Base-by-base conservation (phyloP, 1,140 invertebrate genomes). In the Pomphorhynchus laevis region DNA sequence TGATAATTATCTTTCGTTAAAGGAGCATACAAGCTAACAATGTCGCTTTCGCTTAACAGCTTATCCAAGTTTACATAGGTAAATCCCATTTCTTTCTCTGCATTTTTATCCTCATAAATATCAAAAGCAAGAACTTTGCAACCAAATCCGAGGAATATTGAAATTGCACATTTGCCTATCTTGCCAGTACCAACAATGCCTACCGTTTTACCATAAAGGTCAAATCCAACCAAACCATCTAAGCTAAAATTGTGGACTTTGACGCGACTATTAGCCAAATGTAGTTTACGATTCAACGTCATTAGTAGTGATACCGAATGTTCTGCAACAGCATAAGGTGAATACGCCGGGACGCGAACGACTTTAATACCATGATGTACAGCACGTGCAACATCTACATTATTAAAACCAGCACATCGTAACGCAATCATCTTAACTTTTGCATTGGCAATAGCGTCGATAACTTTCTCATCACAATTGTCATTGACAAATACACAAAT, bases 401-500 rank as follows among this genome's bases (percentile, higher is more conserved):
- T 21, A 21, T 36, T 36, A 21, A 20, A 36, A 12, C 34, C 34
- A 21, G 34, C 34, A 36, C 34, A 16, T 20, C 34, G 34, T 21
- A 36, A 20, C 5, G 34, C 34, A 4, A 36, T 36, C 5, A 36
- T 20, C 23, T 36, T 36, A 4, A 18, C 18, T 20, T 11, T 5
- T n/a, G 20, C 23, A 21, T 18, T 16, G 20, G 20, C 11, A 16
- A 36, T 16, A 21, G n/a, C 5, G 5, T 18, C 21, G 14, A 36
- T 21, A 9, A 36, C 18, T 16, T 36, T 21, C 5, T 4, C 17
- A 20, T 18, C 21, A 20, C 20, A 11, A 20, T 16, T n/a, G 23
- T 36, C 34, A 21, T 36, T 36, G 23, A 36, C 34, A 36, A 36
- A 36, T 6, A 36, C 18, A 21, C 34, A 36, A 20, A 20, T 21